phyloP scores from a whole-genome alignment of 2,888 invertebrate genomes.

The Caenorhabditis uteleia region DNA sequence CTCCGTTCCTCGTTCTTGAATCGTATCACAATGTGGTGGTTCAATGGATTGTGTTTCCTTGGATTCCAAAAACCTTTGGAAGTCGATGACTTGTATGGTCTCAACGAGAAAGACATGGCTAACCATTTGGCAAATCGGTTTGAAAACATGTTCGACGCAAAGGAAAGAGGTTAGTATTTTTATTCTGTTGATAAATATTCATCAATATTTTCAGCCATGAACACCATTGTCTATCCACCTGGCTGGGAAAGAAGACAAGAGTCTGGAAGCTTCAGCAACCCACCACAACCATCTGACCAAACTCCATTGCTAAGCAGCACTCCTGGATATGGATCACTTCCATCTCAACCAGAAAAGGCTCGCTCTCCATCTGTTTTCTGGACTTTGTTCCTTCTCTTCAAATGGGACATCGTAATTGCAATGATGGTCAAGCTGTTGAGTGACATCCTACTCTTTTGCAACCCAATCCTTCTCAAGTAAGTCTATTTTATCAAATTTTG shows the following conservation, averaged over 20 bases:
- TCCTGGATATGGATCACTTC: conserved; percentile 40
- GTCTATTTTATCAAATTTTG: too few relatives aligned
- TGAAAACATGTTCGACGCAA: conserved; percentile 56
- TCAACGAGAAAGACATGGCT: conserved; percentile 64
- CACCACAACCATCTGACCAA: conserved; percentile 9
- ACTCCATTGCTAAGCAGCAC: conserved; percentile 43
- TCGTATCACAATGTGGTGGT: conserved; percentile 87
- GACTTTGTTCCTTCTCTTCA: conserved; percentile 60
- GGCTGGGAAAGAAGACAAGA: too few relatives aligned
- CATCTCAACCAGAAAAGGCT: conserved; percentile 1
- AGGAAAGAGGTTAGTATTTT: too few relatives aligned
- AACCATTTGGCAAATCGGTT: too few relatives aligned
- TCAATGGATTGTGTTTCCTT: conserved; percentile 73
- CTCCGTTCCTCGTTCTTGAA: conserved; percentile 84
- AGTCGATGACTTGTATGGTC: conserved; percentile 57
- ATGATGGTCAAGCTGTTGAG: conserved; percentile 61
- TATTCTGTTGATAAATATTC: too few relatives aligned
- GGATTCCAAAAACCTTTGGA: conserved; percentile 66
- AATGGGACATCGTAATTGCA: conserved; percentile 62
- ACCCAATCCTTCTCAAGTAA: conserved; percentile 64
- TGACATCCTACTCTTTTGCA: conserved; percentile 63
- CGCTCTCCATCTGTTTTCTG: conserved; percentile 43
- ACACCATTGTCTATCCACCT: too few relatives aligned
- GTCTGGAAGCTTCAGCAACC: too few relatives aligned
- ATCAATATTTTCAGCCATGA: too few relatives aligned